Evolutionary conservation across 2,888 invertebrate species (phyloP), one percentile per base, ranked within the genome.

Genomic region (Platycheirus rosarum): DNA sequence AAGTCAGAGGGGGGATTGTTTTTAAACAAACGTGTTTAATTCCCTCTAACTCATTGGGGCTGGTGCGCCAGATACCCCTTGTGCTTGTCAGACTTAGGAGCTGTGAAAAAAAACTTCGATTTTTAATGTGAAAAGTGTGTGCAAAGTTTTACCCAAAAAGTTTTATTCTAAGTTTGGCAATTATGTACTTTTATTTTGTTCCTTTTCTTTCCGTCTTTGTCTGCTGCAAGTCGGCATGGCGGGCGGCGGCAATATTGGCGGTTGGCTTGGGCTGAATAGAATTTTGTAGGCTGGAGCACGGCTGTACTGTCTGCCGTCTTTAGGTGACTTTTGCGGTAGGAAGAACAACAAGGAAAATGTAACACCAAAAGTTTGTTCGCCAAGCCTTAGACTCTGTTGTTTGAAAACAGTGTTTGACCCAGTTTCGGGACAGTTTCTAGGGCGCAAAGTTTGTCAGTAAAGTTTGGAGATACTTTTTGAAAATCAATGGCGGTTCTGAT

Each of bases 101-200:
- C 20, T 65, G 57, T 20, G 20, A 44, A 51, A 37, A 60, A 20
- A 48, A 73, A 62, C 48, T 79, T 75, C 71, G 77, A 82, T 82
- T 82, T 82, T 82, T 82, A 82, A 82, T 82, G 82, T 76, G 71
- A 71, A 77, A 82, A 82, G 82, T 82, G 66, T 82, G 82, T 77
- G 82, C 82, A 37, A 82, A 82, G 71, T 82, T 82, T 77, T 73
- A 73, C 77, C 82, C 77, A 62, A 77, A 79, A 82, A 82, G 82
- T 82, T 82, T 82, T 77, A 82, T 82, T 82, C 82, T 82, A 82
- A 82, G 82, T 82, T 82, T 82, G 77, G 82, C 82, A 82, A 82
- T 82, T 82, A 82, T 82, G 68, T 82, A 82, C 77, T 82, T 82
- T 82, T 77, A 44, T 76, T 62, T 32, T 70, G 14, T 55, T 80